These are phyloP conservation scores for Phoronis australis DNA, from an alignment of 2,888 invertebrate species.

Conservation along the genomic window DNA sequence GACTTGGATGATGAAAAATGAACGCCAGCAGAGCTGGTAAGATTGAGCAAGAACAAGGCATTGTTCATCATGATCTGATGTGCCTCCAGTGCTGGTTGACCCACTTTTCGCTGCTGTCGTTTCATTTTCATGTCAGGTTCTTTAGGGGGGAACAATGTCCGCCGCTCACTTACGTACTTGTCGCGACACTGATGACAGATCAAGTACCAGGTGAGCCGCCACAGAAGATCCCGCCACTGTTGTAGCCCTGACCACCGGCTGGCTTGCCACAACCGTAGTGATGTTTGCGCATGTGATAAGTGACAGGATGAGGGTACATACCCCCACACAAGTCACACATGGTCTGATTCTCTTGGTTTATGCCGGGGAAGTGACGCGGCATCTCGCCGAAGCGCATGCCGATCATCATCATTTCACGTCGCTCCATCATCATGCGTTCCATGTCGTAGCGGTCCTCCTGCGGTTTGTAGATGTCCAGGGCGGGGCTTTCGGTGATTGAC, in stretches of 20 bases:
- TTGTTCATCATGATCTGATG: conserved; percentile 83
- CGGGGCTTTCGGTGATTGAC: conserved; percentile 60
- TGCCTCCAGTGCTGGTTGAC: conserved; percentile 48
- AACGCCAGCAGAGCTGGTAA: conserved; percentile 70
- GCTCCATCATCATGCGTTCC: conserved; percentile 56
- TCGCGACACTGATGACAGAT: conserved; percentile 87
- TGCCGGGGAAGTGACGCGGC: conserved; percentile 30
- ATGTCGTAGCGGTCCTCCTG: conserved; percentile 39
- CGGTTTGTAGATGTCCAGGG: conserved; percentile 36
- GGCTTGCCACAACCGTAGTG: conserved; percentile 89
- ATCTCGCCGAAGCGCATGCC: conserved; percentile 37
- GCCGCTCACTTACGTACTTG: conserved; percentile 60
- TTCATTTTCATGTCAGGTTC: conserved; percentile 48
- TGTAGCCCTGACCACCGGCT: conserved; percentile 84
- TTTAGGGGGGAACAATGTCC: conserved; percentile 39
- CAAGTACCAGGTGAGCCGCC: conserved; percentile 85
- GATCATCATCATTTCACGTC: conserved; percentile 58
- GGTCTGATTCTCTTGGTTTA: conserved; percentile 50
- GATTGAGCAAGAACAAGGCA: conserved; percentile 84
- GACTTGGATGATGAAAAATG: conserved; percentile 39
- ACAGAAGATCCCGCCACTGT: conserved; percentile 81
- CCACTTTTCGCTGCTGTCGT: conserved; percentile 28
- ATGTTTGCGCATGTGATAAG: conserved; percentile 82
- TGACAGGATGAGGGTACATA: conserved; percentile 65
- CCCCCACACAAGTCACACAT: conserved; percentile 82